These are phyloP conservation scores for Balanococcus diminutus DNA, from an alignment of 2,888 invertebrate species.

Conservation along the genomic window DNA sequence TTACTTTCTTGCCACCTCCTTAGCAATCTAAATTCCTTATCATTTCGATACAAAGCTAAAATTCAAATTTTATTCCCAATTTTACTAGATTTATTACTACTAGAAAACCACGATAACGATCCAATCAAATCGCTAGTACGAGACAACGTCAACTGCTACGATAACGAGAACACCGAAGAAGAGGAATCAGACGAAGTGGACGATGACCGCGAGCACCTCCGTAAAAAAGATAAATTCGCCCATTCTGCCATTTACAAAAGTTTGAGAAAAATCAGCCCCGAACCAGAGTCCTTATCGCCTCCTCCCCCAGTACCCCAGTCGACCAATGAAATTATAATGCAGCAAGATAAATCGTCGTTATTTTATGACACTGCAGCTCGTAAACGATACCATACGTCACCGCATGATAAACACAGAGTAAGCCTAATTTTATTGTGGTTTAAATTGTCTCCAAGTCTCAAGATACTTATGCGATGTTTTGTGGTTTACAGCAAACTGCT, in stretches of 20 bases:
- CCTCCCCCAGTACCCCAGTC: constrained; percentile 46
- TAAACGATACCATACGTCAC: constrained; percentile 68
- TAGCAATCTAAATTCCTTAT: too few relatives aligned
- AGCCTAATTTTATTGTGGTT: constrained; percentile 55
- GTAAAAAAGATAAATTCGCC: constrained; percentile 24
- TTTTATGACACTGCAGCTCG: constrained; percentile 59
- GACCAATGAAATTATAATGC: constrained; percentile 21
- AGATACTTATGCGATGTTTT: neutral
- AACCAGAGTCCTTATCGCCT: constrained; percentile 24
- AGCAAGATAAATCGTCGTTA: constrained; percentile 42
- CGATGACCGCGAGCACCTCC: neutral
- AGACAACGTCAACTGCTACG: neutral
- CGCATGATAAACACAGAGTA: constrained; percentile 68
- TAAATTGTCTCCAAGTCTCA: neutral
- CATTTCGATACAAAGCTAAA: neutral
- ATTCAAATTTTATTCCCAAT: neutral
- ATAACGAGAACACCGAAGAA: constrained; percentile 9
- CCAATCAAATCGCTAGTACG: neutral
- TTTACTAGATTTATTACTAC: constrained; percentile 28
- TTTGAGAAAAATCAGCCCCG: neutral
- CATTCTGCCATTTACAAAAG: constrained; percentile 36
- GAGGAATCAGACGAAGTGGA: constrained; percentile 30
- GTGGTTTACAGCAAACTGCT: constrained; percentile 64
- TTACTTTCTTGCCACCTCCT: too few relatives aligned
- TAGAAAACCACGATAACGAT: constrained; percentile 26